Percentiles rank a stretch among this genome's conserved stretches.
phyloP scores from a whole-genome alignment of 2,888 invertebrate species.

The Acrocera orbiculus region DNA sequence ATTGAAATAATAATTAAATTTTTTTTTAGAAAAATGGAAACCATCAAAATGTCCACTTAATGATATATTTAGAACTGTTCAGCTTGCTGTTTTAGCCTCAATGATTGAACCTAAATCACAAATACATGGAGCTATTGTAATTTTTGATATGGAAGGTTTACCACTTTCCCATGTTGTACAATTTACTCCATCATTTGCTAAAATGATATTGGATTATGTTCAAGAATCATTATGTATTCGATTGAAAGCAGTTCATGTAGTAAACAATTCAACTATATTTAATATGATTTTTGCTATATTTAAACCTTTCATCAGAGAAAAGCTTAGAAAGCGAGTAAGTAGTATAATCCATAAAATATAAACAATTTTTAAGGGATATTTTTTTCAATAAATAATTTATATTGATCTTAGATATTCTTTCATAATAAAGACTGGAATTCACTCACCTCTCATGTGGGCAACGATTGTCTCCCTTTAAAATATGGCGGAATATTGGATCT shows the following conservation, averaged over 20 bases:
- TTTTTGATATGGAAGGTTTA: constrained; percentile 60
- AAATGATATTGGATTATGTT: constrained; percentile 52
- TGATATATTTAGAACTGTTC: constrained; percentile 52
- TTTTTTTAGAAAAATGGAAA: constrained; percentile 51
- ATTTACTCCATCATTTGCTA: constrained; percentile 60
- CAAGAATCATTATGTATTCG: constrained; percentile 68
- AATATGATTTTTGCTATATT: constrained; percentile 72
- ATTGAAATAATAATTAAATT: background rate
- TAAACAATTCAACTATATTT: constrained; percentile 77
- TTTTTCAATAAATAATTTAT: background rate
- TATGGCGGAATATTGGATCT: constrained; percentile 48
- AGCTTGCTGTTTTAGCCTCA: constrained; percentile 52
- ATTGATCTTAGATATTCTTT: constrained; percentile 40
- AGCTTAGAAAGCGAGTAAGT: constrained; percentile 55
- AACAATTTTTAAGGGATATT: background rate
- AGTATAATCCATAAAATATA: background rate
- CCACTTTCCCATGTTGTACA: constrained; percentile 54
- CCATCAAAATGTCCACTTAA: constrained; percentile 45
- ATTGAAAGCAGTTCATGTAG: constrained; percentile 67
- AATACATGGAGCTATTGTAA: constrained; percentile 52
- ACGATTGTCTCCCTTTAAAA: constrained; percentile 38
- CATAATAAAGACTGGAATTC: constrained; percentile 51
- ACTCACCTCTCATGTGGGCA: constrained; percentile 40
- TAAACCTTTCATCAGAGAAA: constrained; percentile 74
- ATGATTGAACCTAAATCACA: constrained; percentile 65